These are phyloP conservation scores for Amphibalanus amphitrite DNA, from an alignment of 1,140 invertebrate genomes.

Conservation along the genomic window DNA sequence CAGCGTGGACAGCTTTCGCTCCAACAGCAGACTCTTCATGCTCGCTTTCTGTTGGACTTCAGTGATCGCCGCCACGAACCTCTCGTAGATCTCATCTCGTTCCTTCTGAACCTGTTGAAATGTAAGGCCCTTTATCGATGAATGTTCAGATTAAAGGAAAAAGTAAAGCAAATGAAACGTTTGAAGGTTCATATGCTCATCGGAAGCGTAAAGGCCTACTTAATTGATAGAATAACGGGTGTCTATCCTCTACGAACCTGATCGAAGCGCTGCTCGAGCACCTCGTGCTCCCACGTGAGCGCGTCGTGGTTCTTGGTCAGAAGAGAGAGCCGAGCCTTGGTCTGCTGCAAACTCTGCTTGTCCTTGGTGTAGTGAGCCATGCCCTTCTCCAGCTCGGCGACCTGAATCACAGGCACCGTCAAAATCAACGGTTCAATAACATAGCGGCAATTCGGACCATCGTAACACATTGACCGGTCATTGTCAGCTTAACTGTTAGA, in stretches of 20 bases:
- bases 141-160: neutral
- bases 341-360: neutral
- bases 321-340: neutral
- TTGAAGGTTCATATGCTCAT: neutral
- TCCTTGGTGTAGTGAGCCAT: neutral
- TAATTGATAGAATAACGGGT: neutral
- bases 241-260: no score
- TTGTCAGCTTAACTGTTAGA: neutral
- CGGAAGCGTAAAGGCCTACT: neutral
- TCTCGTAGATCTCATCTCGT: slow-evolving; percentile 29
- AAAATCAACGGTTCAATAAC: neutral
- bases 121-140: neutral
- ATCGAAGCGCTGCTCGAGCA: neutral
- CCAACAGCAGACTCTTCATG: slow-evolving; percentile 31
- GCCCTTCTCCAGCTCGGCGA: neutral
- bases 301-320: neutral
- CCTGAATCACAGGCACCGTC: neutral
- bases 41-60: slow-evolving; percentile 32
- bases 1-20: slow-evolving; percentile 29
- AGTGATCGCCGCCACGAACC: slow-evolving; percentile 31
- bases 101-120: slow-evolving; percentile 17
- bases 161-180: neutral
- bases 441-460: neutral
- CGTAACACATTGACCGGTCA: neutral
- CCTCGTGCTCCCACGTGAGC: neutral